A percentile compares a stretch with the other conserved stretches of the same genome.
phyloP scores from a whole-genome alignment of 2,797 vertebrate genomes.

The Diplodus puntazzo region DNA sequence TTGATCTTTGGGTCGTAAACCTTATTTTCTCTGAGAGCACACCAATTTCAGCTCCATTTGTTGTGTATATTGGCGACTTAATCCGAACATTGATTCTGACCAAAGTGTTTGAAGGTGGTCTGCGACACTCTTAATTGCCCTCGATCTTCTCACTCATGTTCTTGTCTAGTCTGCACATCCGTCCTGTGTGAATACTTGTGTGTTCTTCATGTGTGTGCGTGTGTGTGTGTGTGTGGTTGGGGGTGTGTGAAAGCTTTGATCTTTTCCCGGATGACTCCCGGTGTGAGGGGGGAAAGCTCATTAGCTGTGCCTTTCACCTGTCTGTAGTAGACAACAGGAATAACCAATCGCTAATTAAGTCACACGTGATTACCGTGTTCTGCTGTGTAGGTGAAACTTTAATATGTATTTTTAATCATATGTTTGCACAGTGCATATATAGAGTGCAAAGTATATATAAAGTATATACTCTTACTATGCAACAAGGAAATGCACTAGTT shows the following conservation, averaged over 20 bases:
- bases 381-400: slow-evolving; percentile 18
- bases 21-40: not conserved
- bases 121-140: slow-evolving; percentile 64
- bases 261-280: slow-evolving; percentile 53
- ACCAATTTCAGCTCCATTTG: slow-evolving; percentile 12
- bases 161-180: slow-evolving; percentile 43
- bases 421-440: not conserved
- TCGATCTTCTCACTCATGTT: slow-evolving; percentile 38
- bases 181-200: slow-evolving; percentile 40
- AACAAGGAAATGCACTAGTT: not conserved
- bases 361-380: slow-evolving; percentile 26
- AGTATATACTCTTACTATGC: not conserved
- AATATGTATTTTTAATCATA: not conserved
- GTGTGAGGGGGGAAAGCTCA: slow-evolving; percentile 65
- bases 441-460: not conserved
- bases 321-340: slow-evolving; percentile 53
- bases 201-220: slow-evolving; percentile 18
- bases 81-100: slow-evolving; percentile 44
- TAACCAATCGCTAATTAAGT: slow-evolving; percentile 65
- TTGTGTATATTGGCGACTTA: slow-evolving; percentile 9
- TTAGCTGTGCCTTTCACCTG: slow-evolving; percentile 71
- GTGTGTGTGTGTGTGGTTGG: slow-evolving; percentile 5
- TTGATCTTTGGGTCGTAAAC: not conserved
- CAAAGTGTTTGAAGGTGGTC: slow-evolving; percentile 56
- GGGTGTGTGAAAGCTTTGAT: slow-evolving; percentile 68